Base-by-base conservation (phyloP, 2,888 invertebrate species). In the Hydriomena furcata region DNA sequence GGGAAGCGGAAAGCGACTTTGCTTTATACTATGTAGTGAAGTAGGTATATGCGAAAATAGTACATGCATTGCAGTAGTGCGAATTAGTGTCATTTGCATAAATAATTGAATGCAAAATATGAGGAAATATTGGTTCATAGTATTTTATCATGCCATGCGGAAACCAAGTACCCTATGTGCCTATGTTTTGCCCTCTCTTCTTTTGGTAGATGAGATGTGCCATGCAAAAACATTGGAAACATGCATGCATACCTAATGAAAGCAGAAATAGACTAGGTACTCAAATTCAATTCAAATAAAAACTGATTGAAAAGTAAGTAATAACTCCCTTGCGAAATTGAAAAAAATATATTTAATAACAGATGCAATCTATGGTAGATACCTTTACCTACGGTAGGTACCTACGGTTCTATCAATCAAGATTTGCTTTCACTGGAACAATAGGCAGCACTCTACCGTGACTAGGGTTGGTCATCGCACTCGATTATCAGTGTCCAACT, bases 361-460 rank as follows among this genome's bases (percentile, higher is more conserved):
- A n/a, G 3, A 17, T 21, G 27, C 34, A 20, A 43, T 35, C 13
- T 6, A 28, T 35, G n/a, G 10, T 27, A 7, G 25, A 23, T 11
- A 32, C 5, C 20, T 5, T 5, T 17, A 25, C 11, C n/a, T n/a
- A n/a, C n/a, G n/a, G n/a, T n/a, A 25, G 24, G 7, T 31, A 36
- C n/a, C 11, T 49, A 23, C 20, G 31, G 23, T 42, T 28, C 28
- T 20, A 37, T 62, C 58, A 7, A 42, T 63, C 57, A 44, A 45
- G 41, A 24, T 56, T 52, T 55, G 62, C 77, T 79, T 78, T 76
- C 79, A 70, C 79, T 70, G 42, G 52, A 61, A 69, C 65, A 71
- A 68, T 67, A 57, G 53, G 23, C 32, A 64, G 52, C 66, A 76
- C 72, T 79, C 72, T 66, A 74, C 73, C 79, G 70, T 79, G 72